Evolutionary conservation across 2,797 vertebrate species (phyloP), one percentile per base, ranked within the genome.

Genomic region (Thaleichthys pacificus): DNA sequence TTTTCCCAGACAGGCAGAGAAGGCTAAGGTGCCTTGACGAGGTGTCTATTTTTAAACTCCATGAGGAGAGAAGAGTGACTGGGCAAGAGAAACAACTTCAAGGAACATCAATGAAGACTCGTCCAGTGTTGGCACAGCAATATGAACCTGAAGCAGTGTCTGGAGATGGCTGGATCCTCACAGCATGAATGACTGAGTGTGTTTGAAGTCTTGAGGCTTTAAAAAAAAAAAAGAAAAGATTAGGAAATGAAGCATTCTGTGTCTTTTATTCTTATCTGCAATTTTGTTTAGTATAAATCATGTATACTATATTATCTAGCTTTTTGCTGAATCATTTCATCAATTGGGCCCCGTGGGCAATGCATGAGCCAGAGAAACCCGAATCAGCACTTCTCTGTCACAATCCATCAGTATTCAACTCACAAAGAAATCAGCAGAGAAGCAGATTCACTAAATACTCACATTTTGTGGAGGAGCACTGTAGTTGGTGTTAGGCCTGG

Each of bases 101-200:
- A 80, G 85, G 77, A 85, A 83, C 76, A 21, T 22, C 22, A 26
- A 0, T 38, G 63, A 42, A 65, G 54, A 60, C 38, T 32, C 47
- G 60, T 89, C 84, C 84, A 82, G 77, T 76, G 73, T 87, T 89
- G 88, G 84, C 86, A 83, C 82, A 60, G 80, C 42, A 47, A 47
- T 11, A 47, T 8, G 42, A 47, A 47, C 42, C 42, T 47, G 42
- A 47, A 47, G 42, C 42, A 47, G 8, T 47, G 9, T 14, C 42
- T 47, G 42, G 9, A 47, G 42, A 47, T 0, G 42, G 42, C 42
- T 47, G 42, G 42, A 47, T 80, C 85, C 88, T 94, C 89, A 94
- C 79, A 94, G 90, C 93, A 94, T 93, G 90, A 99, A 99, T 5
- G 97, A 99, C 86, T 98, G 96, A 70, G 96, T 98, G 85, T 99